Evolutionary conservation across 2,888 invertebrate species (phyloP).

Genomic region (Belgica antarctica): DNA sequence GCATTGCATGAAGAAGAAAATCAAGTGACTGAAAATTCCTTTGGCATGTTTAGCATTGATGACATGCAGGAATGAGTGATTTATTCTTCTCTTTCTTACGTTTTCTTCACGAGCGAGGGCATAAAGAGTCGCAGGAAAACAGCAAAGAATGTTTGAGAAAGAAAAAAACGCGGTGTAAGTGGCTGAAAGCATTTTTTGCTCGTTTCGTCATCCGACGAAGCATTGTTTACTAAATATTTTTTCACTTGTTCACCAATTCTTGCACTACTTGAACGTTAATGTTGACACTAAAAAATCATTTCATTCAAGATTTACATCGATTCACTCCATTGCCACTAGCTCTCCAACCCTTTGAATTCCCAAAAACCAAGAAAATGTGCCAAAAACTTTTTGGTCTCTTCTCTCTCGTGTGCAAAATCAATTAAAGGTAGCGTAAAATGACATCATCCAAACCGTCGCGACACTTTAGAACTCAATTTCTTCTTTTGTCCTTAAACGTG

Average conservation of each 20-base stretch:
- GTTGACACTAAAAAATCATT: no score
- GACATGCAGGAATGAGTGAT: not conserved
- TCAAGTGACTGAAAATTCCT: not conserved
- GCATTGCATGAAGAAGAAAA: not conserved
- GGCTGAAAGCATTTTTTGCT: not conserved
- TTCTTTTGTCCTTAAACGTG: constrained; percentile 7
- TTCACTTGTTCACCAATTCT: no score
- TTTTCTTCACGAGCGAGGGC: not conserved
- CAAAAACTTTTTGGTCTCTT: not conserved
- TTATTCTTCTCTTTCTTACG: not conserved
- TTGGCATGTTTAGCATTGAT: not conserved
- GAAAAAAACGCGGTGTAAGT: no score
- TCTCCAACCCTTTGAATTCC: no score
- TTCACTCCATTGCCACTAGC: no score
- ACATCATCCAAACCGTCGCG: no score
- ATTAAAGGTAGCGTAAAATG: not conserved
- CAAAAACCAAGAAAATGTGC: no score
- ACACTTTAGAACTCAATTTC: not conserved
- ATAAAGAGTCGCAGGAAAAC: not conserved
- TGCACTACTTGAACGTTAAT: no score
- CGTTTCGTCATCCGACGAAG: not conserved
- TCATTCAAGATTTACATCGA: no score
- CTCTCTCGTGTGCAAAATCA: not conserved
- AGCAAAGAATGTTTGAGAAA: not conserved
- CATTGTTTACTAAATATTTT: no score